Evolutionary conservation across 2,113 vertebrate species (phyloP).

Genomic region (Salvelinus namaycush): DNA sequence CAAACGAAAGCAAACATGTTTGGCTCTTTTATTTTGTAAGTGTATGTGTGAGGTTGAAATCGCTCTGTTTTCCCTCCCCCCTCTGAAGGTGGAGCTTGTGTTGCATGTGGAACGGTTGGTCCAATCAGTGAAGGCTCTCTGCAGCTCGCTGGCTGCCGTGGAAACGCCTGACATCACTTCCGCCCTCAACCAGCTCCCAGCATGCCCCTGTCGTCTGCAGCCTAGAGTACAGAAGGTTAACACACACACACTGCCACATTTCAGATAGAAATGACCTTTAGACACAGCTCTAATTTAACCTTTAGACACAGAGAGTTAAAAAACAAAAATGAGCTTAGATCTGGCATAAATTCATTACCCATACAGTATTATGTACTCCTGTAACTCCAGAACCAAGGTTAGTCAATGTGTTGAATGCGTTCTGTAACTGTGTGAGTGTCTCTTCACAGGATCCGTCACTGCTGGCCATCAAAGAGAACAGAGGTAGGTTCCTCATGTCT

Average conservation of each 20-base stretch:
- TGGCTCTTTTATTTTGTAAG: background rate
- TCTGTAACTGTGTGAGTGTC: conserved; percentile 17
- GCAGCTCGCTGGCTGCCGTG: conserved; percentile 87
- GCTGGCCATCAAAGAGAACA: conserved; percentile 84
- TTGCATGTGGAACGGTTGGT: conserved; percentile 88
- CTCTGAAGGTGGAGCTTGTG: conserved; percentile 77
- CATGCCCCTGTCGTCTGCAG: conserved; percentile 92
- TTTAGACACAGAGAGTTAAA: too few relatives aligned
- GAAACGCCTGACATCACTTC: conserved; percentile 89
- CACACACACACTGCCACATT: background rate
- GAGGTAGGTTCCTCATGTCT: conserved; percentile 77
- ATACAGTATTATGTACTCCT: background rate
- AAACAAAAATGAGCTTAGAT: too few relatives aligned
- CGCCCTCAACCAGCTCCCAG: conserved; percentile 90
- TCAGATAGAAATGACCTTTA: too few relatives aligned
- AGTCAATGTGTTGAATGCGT: too few relatives aligned
- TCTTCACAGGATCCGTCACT: conserved; percentile 82
- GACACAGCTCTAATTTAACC: too few relatives aligned
- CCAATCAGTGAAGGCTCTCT: conserved; percentile 93
- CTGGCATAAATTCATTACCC: too few relatives aligned
- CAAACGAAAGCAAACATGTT: background rate
- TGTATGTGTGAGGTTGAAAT: background rate
- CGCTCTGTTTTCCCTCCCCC: background rate
- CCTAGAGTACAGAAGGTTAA: conserved; percentile 90
- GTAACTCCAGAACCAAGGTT: too few relatives aligned